Evolutionary conservation across 1,140 invertebrate species (phyloP).

Genomic region (Rhyzopertha dominica): DNA sequence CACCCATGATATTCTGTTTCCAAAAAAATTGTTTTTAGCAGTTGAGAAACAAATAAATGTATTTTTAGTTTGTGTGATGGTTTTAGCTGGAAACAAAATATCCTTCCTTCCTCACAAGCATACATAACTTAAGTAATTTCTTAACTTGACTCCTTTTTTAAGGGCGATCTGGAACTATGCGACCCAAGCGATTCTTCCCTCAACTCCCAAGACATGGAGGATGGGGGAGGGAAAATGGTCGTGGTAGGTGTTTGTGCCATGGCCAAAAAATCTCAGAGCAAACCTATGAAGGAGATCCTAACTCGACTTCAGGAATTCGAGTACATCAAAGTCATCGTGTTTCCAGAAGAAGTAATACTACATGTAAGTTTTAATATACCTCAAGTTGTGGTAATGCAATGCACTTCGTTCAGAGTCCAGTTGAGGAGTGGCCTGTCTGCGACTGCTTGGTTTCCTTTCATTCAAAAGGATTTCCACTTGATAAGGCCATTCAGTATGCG

Average conservation of each 20-base stretch:
- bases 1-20: too few relatives aligned
- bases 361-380: slow-evolving; percentile 59
- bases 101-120: too few relatives aligned
- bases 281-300: slow-evolving; percentile 98
- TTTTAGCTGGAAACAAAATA: too few relatives aligned
- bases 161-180: slow-evolving; percentile 71
- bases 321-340: slow-evolving; percentile 89
- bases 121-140: too few relatives aligned
- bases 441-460: slow-evolving; percentile 99
- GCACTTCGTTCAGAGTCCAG: slow-evolving; percentile 69
- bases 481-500: slow-evolving; percentile 97
- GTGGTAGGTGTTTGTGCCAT: slow-evolving; percentile 96
- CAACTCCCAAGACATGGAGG: slow-evolving; percentile 45
- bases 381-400: slow-evolving; percentile 2
- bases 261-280: slow-evolving; percentile 97
- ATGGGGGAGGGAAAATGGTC: slow-evolving; percentile 73
- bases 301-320: slow-evolving; percentile 92
- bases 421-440: slow-evolving; percentile 97
- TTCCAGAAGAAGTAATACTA: slow-evolving; percentile 90
- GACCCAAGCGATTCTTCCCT: slow-evolving; percentile 56
- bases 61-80: too few relatives aligned
- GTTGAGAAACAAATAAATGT: too few relatives aligned
- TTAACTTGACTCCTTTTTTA: slow-evolving; percentile 25
- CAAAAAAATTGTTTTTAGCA: too few relatives aligned
- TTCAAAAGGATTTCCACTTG: slow-evolving; percentile 95